A percentile compares a stretch with the other conserved stretches of the same genome.
Conservation (phyloP, 2,888 invertebrate species). For the Stenotaenia linearis region DNA sequence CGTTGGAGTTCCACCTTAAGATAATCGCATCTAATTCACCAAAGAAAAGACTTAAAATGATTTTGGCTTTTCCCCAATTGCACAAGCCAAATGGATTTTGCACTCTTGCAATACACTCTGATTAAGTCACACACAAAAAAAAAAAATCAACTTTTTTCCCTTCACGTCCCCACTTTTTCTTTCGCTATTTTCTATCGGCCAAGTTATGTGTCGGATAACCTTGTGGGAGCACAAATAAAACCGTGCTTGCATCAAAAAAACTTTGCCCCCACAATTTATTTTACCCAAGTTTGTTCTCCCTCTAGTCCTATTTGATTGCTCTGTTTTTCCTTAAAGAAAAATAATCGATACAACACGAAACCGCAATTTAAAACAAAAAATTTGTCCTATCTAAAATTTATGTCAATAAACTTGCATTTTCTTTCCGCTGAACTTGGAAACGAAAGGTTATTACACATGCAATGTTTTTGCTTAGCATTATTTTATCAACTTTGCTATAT, state of each 20-base stretch:
- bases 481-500: not conserved
- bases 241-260: not conserved
- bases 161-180: not conserved
- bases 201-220: constrained; percentile 14
- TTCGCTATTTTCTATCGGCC: not conserved
- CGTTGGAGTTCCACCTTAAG: not conserved
- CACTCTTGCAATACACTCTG: constrained; percentile 16
- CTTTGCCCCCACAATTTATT: constrained; percentile 11
- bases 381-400: too few relatives aligned
- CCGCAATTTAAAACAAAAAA: too few relatives aligned
- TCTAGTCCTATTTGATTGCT: not conserved
- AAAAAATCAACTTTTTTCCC: constrained; percentile 12
- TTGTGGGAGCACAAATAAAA: constrained; percentile 24
- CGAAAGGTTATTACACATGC: not conserved
- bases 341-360: not conserved
- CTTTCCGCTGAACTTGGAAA: not conserved
- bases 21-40: constrained; percentile 20
- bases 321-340: not conserved
- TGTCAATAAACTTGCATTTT: not conserved
- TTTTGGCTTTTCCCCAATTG: constrained; percentile 21
- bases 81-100: constrained; percentile 17
- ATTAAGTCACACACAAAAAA: constrained; percentile 4
- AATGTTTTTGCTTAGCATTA: not conserved
- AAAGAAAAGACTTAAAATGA: constrained; percentile 16
- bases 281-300: not conserved